Base-by-base conservation (phyloP, 2,888 invertebrate genomes). In the Drosophila falleni region DNA sequence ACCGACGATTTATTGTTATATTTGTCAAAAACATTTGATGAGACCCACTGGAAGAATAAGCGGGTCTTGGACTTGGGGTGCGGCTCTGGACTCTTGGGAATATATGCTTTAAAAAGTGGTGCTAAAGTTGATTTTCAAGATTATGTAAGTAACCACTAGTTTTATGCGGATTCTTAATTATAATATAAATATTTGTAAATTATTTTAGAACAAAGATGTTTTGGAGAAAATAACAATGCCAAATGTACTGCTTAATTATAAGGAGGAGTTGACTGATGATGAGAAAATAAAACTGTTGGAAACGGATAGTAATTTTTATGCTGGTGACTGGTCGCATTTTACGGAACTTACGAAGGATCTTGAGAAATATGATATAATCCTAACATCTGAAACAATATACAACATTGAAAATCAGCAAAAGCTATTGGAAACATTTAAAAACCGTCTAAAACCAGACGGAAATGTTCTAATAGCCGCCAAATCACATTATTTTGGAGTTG, bases 311-410 rank as follows among this genome's bases (percentile, higher is more conserved):
- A 93, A 93, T 86, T 96, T 95, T 91, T 95, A 93, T 88, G 94
- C 95, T 62, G 97, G 97, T 1, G 97, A 97, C 89, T 97, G 97
- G 97, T 91, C 90, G 35, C 94, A 94, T 47, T 95, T 96, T 79
- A 66, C 80, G 0, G 79, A 92, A n/a, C 78, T 93, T 1, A 90
- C 91, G 5, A 91, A 93, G 53, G 83, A 92, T 6, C 87, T 92
- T 50, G 89, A 93, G 19, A 95, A 95, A 79, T 99, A 95, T 93
- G 97, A 99, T 91, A 89, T 95, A 5, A 98, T 99, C 84, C 93
- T 99, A 15, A 97, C 98, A 8, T 97, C 97, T 15, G 99, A 99
- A 93, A 99, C 99, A 0, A 98, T 99, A 90, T 97, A 97, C 89
- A 98, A 98, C 93, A 93, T 95, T 42, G 93, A 94, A 1, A 97